Percentiles rank a stretch among this genome's conserved stretches.
Evolutionary conservation across 2,797 vertebrate species (phyloP).

Genomic region (Malurus leucopterus): DNA sequence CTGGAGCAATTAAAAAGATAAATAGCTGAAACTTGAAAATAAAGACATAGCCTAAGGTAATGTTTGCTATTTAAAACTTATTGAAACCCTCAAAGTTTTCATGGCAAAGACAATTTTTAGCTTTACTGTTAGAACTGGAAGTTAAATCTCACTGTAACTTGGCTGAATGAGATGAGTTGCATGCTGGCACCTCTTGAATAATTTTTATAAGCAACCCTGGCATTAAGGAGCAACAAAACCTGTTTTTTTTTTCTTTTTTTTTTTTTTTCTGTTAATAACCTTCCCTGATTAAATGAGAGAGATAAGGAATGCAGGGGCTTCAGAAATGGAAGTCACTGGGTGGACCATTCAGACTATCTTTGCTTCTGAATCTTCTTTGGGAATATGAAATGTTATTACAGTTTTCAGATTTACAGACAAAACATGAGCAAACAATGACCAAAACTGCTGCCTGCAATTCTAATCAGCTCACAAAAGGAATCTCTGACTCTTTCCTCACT

Average conservation of each 20-base stretch:
- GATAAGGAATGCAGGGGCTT: background rate
- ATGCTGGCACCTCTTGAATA: background rate
- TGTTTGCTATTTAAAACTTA: background rate
- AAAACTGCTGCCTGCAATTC: background rate
- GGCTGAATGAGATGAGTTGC: background rate
- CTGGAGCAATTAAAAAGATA: slow-evolving; percentile 27
- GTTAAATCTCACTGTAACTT: background rate
- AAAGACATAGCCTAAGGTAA: background rate
- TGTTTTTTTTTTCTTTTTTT: background rate
- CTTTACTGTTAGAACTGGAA: background rate
- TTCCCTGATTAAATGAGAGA: background rate
- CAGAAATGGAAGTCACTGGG: background rate
- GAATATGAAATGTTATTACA: background rate
- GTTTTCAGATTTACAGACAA: slow-evolving; percentile 26
- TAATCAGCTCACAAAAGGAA: background rate
- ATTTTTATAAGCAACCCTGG: background rate
- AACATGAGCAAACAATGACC: background rate
- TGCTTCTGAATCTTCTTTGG: background rate
- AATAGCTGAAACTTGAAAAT: slow-evolving; percentile 21
- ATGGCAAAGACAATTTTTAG: background rate
- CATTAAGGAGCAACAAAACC: background rate
- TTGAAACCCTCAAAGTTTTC: background rate
- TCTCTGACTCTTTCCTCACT: background rate
- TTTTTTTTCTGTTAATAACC: background rate
- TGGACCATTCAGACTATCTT: background rate